A percentile compares a stretch with the other conserved stretches of the same genome.
Conservation (phyloP, 2,797 vertebrate genomes). For the Xyrichtys novacula region DNA sequence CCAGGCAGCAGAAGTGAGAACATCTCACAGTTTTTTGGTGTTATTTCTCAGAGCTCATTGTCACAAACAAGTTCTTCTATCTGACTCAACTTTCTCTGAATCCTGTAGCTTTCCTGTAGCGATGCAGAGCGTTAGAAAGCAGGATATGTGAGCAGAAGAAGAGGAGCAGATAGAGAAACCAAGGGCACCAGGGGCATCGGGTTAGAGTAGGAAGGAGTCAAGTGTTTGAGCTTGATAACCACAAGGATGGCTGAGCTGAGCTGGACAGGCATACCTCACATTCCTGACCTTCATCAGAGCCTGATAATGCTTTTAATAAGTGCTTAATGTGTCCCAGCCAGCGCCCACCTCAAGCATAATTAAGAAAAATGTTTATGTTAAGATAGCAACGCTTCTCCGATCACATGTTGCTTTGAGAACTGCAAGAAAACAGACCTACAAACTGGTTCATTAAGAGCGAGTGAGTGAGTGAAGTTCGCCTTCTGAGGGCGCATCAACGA, state of each 20-base stretch:
- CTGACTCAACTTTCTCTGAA: constrained; percentile 2
- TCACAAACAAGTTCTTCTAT: not conserved
- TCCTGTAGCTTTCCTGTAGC: not conserved
- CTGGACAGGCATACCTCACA: constrained; percentile 86
- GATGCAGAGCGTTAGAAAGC: not conserved
- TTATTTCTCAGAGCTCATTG: constrained; percentile 8
- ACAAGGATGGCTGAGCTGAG: constrained; percentile 76
- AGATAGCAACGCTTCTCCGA: not conserved
- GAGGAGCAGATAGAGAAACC: constrained; percentile 17
- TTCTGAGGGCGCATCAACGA: constrained; percentile 26
- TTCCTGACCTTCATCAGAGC: constrained; percentile 90
- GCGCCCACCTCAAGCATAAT: constrained; percentile 30
- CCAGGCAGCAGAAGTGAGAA: constrained; percentile 2
- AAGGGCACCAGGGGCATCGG: constrained; percentile 13
- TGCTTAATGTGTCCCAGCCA: constrained; percentile 63
- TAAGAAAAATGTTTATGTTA: constrained; percentile 25
- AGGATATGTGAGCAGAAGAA: constrained; percentile 6
- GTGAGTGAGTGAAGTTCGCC: constrained; percentile 6
- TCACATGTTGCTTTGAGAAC: constrained; percentile 20
- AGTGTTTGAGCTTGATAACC: constrained; percentile 71
- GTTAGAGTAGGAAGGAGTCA: constrained; percentile 40
- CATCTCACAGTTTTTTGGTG: constrained; percentile 6
- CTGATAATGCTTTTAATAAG: constrained; percentile 87
- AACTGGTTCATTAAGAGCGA: constrained; percentile 9
- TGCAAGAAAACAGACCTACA: constrained; percentile 22